A percentile compares a stretch with the other conserved stretches of the same genome.
Conservation (phyloP, 1,140 invertebrate species). For the Helicoverpa zea region DNA sequence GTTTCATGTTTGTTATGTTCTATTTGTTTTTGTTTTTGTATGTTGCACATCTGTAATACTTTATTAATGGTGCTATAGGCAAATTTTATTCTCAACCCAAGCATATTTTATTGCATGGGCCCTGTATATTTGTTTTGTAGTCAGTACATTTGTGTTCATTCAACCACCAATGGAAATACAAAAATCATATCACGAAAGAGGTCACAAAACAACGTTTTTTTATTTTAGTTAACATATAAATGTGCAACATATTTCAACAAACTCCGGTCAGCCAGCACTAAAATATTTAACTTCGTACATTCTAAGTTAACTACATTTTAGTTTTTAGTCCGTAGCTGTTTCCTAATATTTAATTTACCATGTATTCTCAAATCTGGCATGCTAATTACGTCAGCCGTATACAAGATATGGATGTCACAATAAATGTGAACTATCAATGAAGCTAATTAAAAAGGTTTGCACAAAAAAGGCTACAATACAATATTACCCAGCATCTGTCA, state of each 20-base stretch:
- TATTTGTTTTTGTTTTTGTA: slow-evolving; percentile 41
- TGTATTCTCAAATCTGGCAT: background rate
- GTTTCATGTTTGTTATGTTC: slow-evolving; percentile 58
- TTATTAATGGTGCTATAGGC: background rate
- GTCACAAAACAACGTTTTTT: slow-evolving; percentile 15
- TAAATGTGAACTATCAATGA: no score
- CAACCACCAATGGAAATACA: background rate
- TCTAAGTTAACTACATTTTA: slow-evolving; percentile 81
- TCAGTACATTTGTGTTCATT: background rate
- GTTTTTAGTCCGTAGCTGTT: slow-evolving; percentile 63
- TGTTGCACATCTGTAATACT: slow-evolving; percentile 26
- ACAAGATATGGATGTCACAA: no score
- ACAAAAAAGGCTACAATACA: no score
- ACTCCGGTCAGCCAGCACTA: slow-evolving; percentile 59
- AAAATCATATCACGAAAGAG: background rate
- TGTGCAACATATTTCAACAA: slow-evolving; percentile 55
- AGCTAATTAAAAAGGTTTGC: no score
- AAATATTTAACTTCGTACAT: slow-evolving; percentile 76
- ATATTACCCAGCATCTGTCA: no score
- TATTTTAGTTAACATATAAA: background rate
- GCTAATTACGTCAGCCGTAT: background rate
- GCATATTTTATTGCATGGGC: no score
- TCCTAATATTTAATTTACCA: slow-evolving; percentile 42
- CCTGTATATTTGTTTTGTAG: background rate
- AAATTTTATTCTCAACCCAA: background rate